Evolutionary conservation across 2,113 vertebrate species (phyloP), one percentile per base, ranked within the genome.

Genomic region (Rhynchopsitta pachyrhyncha): DNA sequence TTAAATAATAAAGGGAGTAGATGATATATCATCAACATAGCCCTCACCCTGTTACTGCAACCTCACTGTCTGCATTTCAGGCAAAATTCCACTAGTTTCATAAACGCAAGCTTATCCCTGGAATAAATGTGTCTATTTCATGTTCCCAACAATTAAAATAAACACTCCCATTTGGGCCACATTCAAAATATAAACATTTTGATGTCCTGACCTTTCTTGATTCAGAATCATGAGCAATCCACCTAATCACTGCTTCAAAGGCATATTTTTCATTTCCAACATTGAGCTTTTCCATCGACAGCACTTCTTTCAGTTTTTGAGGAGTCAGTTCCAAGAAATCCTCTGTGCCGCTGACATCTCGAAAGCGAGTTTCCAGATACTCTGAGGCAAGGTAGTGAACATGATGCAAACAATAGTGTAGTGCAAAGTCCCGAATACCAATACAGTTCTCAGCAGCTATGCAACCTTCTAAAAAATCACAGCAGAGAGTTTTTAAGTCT

Each of bases 341-440:
- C 93, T 99, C 99, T 0, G 98, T 99, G 92, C 96, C 98, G 84
- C 98, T 98, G 97, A 99, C 99, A 7, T 99, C 99, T 5, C 98
- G 98, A 95, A 99, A 99, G 85, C 99, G 99, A 9, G 99, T 99
- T 97, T 99, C 99, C 96, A 99, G 98, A 96, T 99, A 99, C 90
- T 99, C 90, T 99, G 99, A 99, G 97, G 99, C 99, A 53, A 98
- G 97, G 67, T 99, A 98, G 92, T 99, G 98, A 28, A 99, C 99
- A 7, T 99, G 99, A 97, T 99, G 97, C 46, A 99, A 98, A 97
- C 99, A 99, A 97, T 99, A 99, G 95, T 99, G 99, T 59, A 99
- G 98, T 4, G 99, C 99, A 93, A 99, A 99, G 95, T 99, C 41
- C 41, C 13, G 12, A 41, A 41, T 41, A 41, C 41, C 41, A 41